Evolutionary conservation across 1,140 invertebrate species (phyloP).

Genomic region (Hypsibius dujardini): DNA sequence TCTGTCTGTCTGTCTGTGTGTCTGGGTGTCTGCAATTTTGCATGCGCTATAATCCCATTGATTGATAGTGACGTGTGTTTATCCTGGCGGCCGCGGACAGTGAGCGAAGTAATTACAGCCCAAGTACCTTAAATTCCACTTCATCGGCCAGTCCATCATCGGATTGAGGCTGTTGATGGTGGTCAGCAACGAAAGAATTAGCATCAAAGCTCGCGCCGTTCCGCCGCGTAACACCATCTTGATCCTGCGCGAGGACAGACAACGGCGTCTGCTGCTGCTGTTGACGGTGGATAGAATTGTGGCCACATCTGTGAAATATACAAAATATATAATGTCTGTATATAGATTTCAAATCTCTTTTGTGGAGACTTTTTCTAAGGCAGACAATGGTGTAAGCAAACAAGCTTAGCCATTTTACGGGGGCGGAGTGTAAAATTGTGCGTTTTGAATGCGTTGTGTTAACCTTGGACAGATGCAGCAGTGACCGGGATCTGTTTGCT

Average conservation of each 20-base stretch:
- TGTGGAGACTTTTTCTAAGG: too few relatives aligned
- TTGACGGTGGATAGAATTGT: not conserved
- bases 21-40: too few relatives aligned
- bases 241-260: not conserved
- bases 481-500: not conserved
- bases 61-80: not conserved
- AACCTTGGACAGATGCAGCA: conserved; percentile 14
- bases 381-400: too few relatives aligned
- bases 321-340: too few relatives aligned
- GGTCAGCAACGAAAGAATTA: not conserved
- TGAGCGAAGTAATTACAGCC: conserved; percentile 6
- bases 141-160: conserved; percentile 5
- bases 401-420: too few relatives aligned
- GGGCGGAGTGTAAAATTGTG: too few relatives aligned
- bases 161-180: not conserved
- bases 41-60: not conserved
- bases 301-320: not conserved
- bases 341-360: too few relatives aligned
- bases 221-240: not conserved
- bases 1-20: too few relatives aligned
- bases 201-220: not conserved
- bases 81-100: not conserved
- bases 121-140: conserved; percentile 16
- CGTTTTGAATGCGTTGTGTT: too few relatives aligned
- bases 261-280: not conserved